Conservation (phyloP, 2,797 vertebrate genomes). For the Monodelphis domestica region DNA sequence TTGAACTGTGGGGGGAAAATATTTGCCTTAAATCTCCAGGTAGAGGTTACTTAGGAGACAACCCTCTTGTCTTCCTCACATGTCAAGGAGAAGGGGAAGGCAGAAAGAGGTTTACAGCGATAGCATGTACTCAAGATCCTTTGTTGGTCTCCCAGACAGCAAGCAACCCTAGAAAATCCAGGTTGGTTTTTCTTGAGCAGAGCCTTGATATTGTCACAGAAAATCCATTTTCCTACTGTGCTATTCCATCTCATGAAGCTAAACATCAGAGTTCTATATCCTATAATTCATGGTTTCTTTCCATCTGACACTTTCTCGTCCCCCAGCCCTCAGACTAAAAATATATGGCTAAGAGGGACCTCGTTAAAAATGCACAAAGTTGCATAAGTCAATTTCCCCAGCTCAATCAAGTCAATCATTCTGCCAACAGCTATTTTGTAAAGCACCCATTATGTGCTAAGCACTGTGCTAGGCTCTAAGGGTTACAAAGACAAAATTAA, state of each 20-base stretch:
- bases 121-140: not conserved
- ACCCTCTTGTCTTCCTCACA: not conserved
- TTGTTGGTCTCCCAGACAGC: not conserved
- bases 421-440: not conserved
- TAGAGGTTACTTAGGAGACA: constrained; percentile 53
- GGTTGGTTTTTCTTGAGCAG: not conserved
- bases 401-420: not conserved
- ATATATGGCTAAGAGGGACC: not conserved
- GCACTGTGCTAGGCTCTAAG: not conserved
- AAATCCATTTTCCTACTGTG: not conserved
- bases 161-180: not conserved
- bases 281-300: not conserved
- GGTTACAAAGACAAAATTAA: not conserved
- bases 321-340: not conserved
- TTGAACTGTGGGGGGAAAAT: constrained; percentile 80
- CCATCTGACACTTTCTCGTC: not conserved
- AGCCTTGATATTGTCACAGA: not conserved
- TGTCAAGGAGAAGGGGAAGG: not conserved
- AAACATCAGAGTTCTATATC: not conserved
- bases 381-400: not conserved
- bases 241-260: not conserved
- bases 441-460: not conserved
- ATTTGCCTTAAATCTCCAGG: constrained; percentile 70
- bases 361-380: not conserved
- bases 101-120: not conserved